Conservation (phyloP, 2,888 invertebrate species). For the Conchocele bisecta region DNA sequence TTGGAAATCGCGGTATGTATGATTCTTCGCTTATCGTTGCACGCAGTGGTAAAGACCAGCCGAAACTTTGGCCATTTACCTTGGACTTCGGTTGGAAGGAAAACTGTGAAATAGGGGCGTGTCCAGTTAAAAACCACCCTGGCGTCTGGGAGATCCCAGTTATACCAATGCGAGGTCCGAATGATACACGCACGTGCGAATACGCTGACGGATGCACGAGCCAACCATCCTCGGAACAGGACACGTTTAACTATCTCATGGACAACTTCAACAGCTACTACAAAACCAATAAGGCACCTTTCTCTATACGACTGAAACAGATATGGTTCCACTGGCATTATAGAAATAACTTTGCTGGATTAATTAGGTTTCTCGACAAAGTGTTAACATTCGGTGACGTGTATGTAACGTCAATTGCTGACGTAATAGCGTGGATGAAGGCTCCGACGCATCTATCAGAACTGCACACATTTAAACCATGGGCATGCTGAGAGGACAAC, state of each 20-base stretch:
- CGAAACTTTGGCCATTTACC: constrained; percentile 66
- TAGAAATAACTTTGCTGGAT: constrained; percentile 56
- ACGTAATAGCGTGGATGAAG: constrained; percentile 75
- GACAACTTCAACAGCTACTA: constrained; percentile 87
- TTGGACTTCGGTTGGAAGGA: constrained; percentile 62
- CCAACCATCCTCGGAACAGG: constrained; percentile 51
- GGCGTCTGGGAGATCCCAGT: constrained; percentile 70
- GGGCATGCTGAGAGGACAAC: constrained; percentile 62
- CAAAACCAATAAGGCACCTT: constrained; percentile 59
- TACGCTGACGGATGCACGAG: constrained; percentile 68
- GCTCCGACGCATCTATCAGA: constrained; percentile 63
- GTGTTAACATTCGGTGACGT: constrained; percentile 70
- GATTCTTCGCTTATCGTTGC: constrained; percentile 61
- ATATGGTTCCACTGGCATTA: constrained; percentile 68
- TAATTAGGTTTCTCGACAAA: constrained; percentile 59
- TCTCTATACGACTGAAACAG: constrained; percentile 63
- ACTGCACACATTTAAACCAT: constrained; percentile 65
- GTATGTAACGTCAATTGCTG: constrained; percentile 68
- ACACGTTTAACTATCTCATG: constrained; percentile 84
- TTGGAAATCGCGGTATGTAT: constrained; percentile 61
- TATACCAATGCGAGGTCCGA: constrained; percentile 51
- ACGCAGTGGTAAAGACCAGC: constrained; percentile 21
- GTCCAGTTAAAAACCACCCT: constrained; percentile 45
- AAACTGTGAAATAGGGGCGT: constrained; percentile 47
- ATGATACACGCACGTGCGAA: constrained; percentile 61